phyloP scores from a whole-genome alignment of 2,888 invertebrate species.

The Boloria selene region DNA sequence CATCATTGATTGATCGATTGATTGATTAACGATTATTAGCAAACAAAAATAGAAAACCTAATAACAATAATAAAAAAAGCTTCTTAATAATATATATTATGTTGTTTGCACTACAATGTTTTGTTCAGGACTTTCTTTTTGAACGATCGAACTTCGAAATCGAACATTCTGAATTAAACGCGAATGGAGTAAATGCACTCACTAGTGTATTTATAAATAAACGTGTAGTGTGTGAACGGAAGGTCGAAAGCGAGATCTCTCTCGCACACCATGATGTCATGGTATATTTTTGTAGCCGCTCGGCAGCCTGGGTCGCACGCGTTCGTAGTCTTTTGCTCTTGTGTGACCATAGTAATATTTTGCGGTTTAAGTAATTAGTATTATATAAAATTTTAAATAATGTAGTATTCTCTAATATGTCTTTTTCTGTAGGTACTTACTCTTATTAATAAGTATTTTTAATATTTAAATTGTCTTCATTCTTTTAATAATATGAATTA shows the following conservation, averaged over 20 bases:
- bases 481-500: no score
- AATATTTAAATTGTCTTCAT: no score
- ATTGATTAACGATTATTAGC: no score
- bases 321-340: constrained; percentile 67
- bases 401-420: neutral
- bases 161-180: constrained; percentile 55
- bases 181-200: constrained; percentile 72
- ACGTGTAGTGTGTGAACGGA: constrained; percentile 54
- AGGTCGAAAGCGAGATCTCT: constrained; percentile 54
- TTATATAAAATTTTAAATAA: neutral
- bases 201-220: constrained; percentile 60
- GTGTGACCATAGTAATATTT: constrained; percentile 47
- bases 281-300: constrained; percentile 76
- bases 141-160: constrained; percentile 36
- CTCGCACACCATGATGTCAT: constrained; percentile 80
- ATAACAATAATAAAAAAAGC: no score
- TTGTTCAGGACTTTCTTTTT: neutral
- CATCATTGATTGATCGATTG: no score
- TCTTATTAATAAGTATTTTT: no score
- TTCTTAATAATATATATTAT: no score
- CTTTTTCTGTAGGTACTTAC: no score
- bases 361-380: constrained; percentile 36
- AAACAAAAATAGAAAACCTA: no score
- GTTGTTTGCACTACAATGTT: no score
- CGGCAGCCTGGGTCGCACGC: constrained; percentile 66